Evolutionary conservation across 1,140 invertebrate genomes (phyloP), one percentile per base, ranked within the genome.

Genomic region (Eurosta solidaginis): DNA sequence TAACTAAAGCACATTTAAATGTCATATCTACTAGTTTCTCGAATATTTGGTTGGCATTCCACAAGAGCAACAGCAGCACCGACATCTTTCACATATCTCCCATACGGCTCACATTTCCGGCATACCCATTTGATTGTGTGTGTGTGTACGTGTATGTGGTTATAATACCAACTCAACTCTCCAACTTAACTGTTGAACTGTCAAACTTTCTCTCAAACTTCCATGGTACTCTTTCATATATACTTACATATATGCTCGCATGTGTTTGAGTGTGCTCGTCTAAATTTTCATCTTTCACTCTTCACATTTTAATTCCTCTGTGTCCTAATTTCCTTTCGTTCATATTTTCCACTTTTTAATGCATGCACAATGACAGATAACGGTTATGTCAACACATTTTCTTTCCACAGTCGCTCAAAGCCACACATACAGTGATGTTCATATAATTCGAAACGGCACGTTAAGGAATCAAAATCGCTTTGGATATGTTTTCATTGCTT

Each of bases 341-440:
- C n/a, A 22, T 42, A 42, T 33, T 33, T 68, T 33, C 59, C 6
- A 17, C n/a, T n/a, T 40, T 68, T 29, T 68, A 68, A 40, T 68
- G 59, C 36, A 68, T 68, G 59, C 59, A 68, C 59, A 22, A 5
- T 68, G 59, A 40, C 59, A 68, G 59, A 68, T 68, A 68, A 42
- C 59, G 59, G 59, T 68, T 68, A 68, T 68, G 59, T 68, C 59
- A 68, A 68, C 59, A 68, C 33, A 68, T 68, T 42, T 40, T 68
- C 27, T 4, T 68, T 63, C 40, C 33, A 40, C 33, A 40, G n/a
- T 17, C 50, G 50, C 10, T 54, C 5, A 7, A 5, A 6, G 3
- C 10, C 45, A 49, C 6, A 29, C 52, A 29, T 27, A 54, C 59
- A n/a, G n/a, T n/a, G n/a, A n/a, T n/a, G n/a, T n/a, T n/a, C n/a